These are phyloP conservation scores for Pteronura brasiliensis DNA, from an alignment of 2,113 vertebrate species.

Conservation along the genomic window DNA sequence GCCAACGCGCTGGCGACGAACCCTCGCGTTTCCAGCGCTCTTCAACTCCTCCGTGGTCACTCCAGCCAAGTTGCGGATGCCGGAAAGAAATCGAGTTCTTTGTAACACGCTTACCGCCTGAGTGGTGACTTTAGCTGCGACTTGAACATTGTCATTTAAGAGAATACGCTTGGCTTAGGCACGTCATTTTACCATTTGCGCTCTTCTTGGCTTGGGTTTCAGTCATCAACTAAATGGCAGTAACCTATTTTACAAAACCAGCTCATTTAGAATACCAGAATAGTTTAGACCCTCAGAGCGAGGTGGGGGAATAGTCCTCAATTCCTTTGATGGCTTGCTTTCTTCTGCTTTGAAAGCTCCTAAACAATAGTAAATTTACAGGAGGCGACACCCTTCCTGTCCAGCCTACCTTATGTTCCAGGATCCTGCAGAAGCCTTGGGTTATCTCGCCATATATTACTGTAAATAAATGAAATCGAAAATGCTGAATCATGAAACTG, in stretches of 20 bases:
- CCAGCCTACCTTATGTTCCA: slow-evolving; percentile 39
- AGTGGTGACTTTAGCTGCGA: slow-evolving; percentile 60
- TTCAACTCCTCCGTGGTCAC: slow-evolving; percentile 59
- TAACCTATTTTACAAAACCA: slow-evolving; percentile 31
- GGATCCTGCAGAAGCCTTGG: slow-evolving; percentile 37
- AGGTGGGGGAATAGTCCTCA: background rate
- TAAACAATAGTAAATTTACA: slow-evolving; percentile 29
- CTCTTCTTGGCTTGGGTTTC: slow-evolving; percentile 31
- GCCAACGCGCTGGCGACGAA: background rate
- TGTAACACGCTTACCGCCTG: slow-evolving; percentile 21
- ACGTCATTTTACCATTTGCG: background rate
- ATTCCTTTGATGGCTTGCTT: background rate
- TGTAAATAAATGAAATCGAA: slow-evolving; percentile 69
- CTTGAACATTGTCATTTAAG: slow-evolving; percentile 35
- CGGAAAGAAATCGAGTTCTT: slow-evolving; percentile 59
- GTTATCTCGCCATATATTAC: slow-evolving; percentile 56
- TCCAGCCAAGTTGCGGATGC: slow-evolving; percentile 68
- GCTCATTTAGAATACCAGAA: slow-evolving; percentile 11
- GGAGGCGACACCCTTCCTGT: slow-evolving; percentile 44
- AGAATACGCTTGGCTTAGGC: background rate
- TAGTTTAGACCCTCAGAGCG: background rate
- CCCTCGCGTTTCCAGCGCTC: slow-evolving; percentile 27
- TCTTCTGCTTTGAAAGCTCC: slow-evolving; percentile 14
- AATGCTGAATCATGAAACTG: slow-evolving; percentile 54
- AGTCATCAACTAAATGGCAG: background rate